Base-by-base conservation (phyloP, 2,113 vertebrate species). In the Hippocampus zosterae region DNA sequence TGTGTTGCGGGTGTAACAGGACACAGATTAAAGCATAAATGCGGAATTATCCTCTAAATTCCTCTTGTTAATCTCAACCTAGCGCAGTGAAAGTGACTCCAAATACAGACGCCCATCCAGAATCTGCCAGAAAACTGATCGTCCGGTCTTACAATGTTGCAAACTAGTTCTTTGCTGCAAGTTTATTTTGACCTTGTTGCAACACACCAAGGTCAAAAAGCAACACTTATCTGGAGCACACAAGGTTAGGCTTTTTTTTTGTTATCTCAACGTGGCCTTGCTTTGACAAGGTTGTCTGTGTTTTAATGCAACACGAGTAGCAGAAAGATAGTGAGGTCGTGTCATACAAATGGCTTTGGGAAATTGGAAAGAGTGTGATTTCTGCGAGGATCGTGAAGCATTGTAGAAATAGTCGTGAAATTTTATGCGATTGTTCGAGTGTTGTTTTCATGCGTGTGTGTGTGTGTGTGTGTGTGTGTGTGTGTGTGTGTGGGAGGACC, bases 401-500 rank as follows among this genome's bases (percentile, higher is more conserved):
- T 23, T 40, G 29, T 21, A n/a, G 18, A n/a, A 55, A 55, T 55
- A 23, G 9, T 23, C 9, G 23, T 55, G 52, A 10, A n/a, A 23
- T 55, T 55, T 10, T 21, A 53, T n/a, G 18, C 52, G 52, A 21
- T 21, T n/a, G 52, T 33, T 60, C 0, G 7, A 29, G 33, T 19
- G 57, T 60, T 60, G 4, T 25, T 25, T 64, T 23, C 33, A 6
- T 37, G 33, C 0, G 33, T 3, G 37, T 42, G 37, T 42, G 37
- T 12, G 29, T 7, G 53, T 42, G 41, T 18, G 33, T 41, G 33
- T 62, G 33, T n/a, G 29, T 10, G 53, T 10, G 41, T 42, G 29
- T 48, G 46, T 8, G 9, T 11, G 23, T 27, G 62, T 70, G 72
- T 27, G 52, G 40, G 61, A 72, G 76, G 67, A 50, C 65, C 69